phyloP scores from a whole-genome alignment of 2,888 invertebrate species.

The Selenia dentaria region DNA sequence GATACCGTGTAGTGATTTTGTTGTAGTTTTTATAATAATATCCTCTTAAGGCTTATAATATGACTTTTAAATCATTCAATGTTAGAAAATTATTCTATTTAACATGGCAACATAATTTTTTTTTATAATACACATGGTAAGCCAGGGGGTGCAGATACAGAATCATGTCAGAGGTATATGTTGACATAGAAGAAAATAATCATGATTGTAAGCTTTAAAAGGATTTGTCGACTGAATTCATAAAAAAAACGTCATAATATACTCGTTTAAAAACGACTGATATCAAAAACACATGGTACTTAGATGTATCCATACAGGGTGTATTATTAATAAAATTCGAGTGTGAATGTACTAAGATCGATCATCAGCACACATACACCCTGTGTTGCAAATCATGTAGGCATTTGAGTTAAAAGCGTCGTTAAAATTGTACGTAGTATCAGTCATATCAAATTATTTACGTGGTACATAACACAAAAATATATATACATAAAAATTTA shows the following conservation, averaged over 20 bases:
- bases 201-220: constrained; percentile 20
- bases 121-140: too few species aligned
- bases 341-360: constrained; percentile 26
- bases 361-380: constrained; percentile 25
- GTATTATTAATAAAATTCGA: constrained; percentile 13
- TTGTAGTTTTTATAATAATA: constrained; percentile 20
- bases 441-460: constrained; percentile 59
- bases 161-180: too few species aligned
- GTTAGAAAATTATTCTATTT: too few species aligned
- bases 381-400: constrained; percentile 26
- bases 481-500: too few species aligned
- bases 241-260: constrained; percentile 29
- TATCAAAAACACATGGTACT: constrained; percentile 21
- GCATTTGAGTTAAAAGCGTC: constrained; percentile 25
- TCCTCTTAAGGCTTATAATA: constrained; percentile 32
- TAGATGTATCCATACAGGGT: constrained; percentile 28
- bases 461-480: constrained; percentile 56
- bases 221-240: constrained; percentile 32
- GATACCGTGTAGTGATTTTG: constrained; percentile 20
- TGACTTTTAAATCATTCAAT: not conserved
- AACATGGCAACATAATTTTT: too few species aligned
- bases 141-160: too few species aligned
- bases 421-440: constrained; percentile 47
- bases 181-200: too few species aligned
- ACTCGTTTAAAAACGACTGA: constrained; percentile 32